Conservation (phyloP, 2,113 vertebrate genomes). For the Anolis sagrei region DNA sequence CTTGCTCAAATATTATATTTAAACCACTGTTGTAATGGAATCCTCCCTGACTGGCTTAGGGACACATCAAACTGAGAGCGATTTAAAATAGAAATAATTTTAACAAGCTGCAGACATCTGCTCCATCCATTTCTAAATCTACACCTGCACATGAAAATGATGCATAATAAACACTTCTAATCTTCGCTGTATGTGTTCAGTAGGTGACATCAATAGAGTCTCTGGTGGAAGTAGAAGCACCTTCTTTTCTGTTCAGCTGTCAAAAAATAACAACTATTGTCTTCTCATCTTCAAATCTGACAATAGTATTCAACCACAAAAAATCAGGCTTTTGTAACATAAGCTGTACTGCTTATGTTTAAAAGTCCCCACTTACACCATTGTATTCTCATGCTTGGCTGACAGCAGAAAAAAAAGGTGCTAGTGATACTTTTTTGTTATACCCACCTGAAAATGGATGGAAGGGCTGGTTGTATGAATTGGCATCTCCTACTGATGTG, state of each 20-base stretch:
- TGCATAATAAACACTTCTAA: constrained; percentile 32
- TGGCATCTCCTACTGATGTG: too few relatives aligned
- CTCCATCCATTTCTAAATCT: neutral
- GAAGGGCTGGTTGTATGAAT: too few relatives aligned
- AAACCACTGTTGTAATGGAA: neutral
- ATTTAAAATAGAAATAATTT: constrained; percentile 26
- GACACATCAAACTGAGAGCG: constrained; percentile 10
- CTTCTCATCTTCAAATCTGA: neutral
- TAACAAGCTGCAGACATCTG: constrained; percentile 33
- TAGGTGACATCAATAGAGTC: neutral
- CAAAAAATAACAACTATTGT: accelerated
- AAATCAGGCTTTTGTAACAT: neutral
- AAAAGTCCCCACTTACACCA: too few relatives aligned
- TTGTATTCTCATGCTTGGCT: too few relatives aligned
- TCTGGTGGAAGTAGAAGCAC: neutral
- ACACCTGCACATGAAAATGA: constrained; percentile 13
- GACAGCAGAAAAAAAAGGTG: too few relatives aligned
- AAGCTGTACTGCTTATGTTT: too few relatives aligned
- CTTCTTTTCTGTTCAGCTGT: neutral
- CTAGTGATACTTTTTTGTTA: too few relatives aligned
- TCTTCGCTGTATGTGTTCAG: neutral
- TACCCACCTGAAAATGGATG: too few relatives aligned
- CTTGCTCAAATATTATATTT: neutral
- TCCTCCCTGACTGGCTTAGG: neutral
- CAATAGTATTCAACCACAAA: neutral